phyloP scores from a whole-genome alignment of 1,140 invertebrate genomes.

The Caenorhabditis elegans region WBcel235 BX284605.5:23501-24000 shows the following conservation, averaged over 20 bases:
- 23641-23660: slow-evolving; percentile 48
- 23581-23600: slow-evolving; percentile 50
- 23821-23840: slow-evolving; percentile 99
- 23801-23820: slow-evolving; percentile 87
- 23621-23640: slow-evolving; percentile 52
- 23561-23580: slow-evolving; percentile 41
- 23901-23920: slow-evolving; percentile 68
- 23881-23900: slow-evolving; percentile 94
- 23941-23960: no score
- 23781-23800: slow-evolving; percentile 72
- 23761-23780: no score
- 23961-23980: no score
- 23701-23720: no score
- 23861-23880: slow-evolving; percentile 96
- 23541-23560: slow-evolving; percentile 40
- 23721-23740: background rate
- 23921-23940: no score
- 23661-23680: background rate
- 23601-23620: slow-evolving; percentile 54
- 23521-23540: slow-evolving; percentile 49
- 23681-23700: background rate
- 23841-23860: slow-evolving; percentile 97
- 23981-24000: no score
- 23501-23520: background rate
- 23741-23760: background rate